Percentiles rank a stretch among this genome's conserved stretches.
Conservation (phyloP, 2,797 vertebrate species). For the Myioborus miniatus region DNA sequence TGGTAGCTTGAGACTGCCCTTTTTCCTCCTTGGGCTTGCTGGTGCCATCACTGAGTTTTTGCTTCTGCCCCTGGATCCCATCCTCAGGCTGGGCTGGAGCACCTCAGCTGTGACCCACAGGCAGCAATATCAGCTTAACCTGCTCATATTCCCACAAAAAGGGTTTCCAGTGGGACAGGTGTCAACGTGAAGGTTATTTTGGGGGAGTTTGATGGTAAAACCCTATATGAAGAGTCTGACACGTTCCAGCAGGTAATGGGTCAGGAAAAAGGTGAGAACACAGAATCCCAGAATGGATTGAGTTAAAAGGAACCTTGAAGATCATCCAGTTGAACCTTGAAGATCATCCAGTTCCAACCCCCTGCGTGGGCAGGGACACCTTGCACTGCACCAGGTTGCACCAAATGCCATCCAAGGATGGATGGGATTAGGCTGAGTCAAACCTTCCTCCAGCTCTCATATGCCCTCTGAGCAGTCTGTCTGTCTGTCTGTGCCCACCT, state of each 20-base stretch:
- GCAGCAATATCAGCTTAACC: neutral
- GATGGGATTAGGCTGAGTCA: neutral
- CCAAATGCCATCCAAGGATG: neutral
- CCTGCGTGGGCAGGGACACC: neutral
- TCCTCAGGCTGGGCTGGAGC: neutral
- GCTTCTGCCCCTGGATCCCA: neutral
- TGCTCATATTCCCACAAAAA: neutral
- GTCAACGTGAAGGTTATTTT: neutral
- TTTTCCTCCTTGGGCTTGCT: neutral
- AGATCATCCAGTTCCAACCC: neutral
- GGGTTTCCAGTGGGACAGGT: neutral
- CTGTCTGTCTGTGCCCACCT: neutral
- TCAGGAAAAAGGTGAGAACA: neutral
- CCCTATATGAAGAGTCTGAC: neutral
- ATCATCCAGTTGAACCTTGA: neutral
- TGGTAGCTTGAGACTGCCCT: neutral
- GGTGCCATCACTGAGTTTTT: neutral
- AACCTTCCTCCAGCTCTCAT: neutral
- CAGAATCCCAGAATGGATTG: neutral
- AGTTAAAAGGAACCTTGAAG: neutral
- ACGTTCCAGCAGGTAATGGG: fast-evolving
- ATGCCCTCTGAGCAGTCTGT: neutral
- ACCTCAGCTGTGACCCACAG: neutral
- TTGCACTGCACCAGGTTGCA: neutral
- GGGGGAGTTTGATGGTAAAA: neutral